Base-by-base conservation (phyloP, 2,888 invertebrate genomes). In the Meiosimyza decipiens region DNA sequence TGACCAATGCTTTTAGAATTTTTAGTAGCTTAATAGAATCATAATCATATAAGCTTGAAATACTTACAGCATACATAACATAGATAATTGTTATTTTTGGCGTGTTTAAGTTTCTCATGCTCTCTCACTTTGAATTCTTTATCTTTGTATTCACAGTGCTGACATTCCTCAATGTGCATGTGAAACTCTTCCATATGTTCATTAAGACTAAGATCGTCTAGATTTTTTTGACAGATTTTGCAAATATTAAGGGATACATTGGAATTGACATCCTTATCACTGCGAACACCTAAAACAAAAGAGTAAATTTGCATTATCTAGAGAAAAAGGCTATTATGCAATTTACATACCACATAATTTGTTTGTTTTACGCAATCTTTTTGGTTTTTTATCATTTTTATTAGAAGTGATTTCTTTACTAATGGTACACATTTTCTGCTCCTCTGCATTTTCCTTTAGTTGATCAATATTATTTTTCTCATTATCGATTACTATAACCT, bases 61-160 rank as follows among this genome's bases (percentile, higher is more conserved):
- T 49, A 77, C 80, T 78, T 73, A 80, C 80, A 75, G 71, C 80
- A 80, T 51, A 79, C 74, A 51, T 77, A 77, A 40, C 80, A 80
- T 50, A 77, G 52, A 60, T 75, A 77, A 60, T 78, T 75, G 18
- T 69, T 76, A 3, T 75, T 74, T 18, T 75, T 54, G 12, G 63
- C 66, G 65, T 77, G 78, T 13, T 62, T 65, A n/a, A 71, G 69
- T 13, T 74, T 73, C 49, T 74, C 66, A 60, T 77, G 78, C 6
- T 77, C 76, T 13, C 69, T 59, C 75, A 77, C 72, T 66, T 76
- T 75, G 0, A 67, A 33, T 15, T 78, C 79, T 49, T 68, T 74
- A 3, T 76, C 74, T 55, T 74, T 65, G 57, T 74, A 71, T 6
- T 76, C 76, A 28, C 79, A 78, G 13, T 76, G 33, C 1, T 33